A percentile compares a stretch with the other conserved stretches of the same genome.
Conservation (phyloP, 2,797 vertebrate species). For the Muraenolepis orangiensis region DNA sequence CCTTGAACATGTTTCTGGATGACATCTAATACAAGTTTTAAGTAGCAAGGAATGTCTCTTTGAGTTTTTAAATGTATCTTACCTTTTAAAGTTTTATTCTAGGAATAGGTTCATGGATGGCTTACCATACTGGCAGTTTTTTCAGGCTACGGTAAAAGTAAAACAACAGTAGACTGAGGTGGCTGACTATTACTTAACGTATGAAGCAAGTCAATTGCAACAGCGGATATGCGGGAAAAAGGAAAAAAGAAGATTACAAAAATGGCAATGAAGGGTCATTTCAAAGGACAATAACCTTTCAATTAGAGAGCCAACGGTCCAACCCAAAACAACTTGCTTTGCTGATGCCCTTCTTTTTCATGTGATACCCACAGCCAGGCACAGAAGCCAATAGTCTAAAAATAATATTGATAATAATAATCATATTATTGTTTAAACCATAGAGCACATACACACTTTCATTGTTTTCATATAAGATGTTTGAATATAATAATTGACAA, state of each 20-base stretch:
- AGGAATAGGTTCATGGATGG: not conserved
- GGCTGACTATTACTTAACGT: not conserved
- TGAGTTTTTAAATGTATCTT: constrained; percentile 31
- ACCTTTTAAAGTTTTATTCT: constrained; percentile 4
- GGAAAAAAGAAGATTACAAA: too few species aligned
- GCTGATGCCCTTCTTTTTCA: not conserved
- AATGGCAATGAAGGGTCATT: too few species aligned
- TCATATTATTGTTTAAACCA: not conserved
- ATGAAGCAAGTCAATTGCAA: not conserved
- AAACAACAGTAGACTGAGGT: not conserved
- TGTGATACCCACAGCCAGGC: not conserved
- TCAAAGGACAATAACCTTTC: not conserved
- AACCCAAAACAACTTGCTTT: not conserved
- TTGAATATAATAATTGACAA: too few species aligned
- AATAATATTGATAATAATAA: not conserved
- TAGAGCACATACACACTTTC: not conserved
- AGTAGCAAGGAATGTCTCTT: constrained; percentile 26
- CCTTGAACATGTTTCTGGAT: constrained; percentile 38
- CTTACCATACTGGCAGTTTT: not conserved
- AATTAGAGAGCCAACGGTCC: not conserved
- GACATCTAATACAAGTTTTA: constrained; percentile 52
- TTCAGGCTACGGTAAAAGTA: not conserved
- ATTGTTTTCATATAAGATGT: too few species aligned
- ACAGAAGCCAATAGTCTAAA: not conserved
- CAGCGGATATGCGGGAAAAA: not conserved